Evolutionary conservation across 2,888 invertebrate species (phyloP).

Genomic region (Ochropleura plecta): DNA sequence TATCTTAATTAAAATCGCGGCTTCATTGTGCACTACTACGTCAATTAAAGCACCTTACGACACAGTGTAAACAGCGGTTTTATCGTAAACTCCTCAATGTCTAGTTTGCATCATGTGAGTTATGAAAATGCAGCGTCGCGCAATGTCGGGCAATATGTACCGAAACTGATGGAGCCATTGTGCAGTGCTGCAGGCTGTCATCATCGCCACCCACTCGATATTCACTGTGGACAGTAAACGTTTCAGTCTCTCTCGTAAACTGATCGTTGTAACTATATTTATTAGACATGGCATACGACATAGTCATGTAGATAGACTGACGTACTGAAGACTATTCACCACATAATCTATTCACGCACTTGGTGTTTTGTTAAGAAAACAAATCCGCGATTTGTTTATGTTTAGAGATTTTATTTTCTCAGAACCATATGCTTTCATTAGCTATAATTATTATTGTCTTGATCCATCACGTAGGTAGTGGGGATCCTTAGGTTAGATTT

Average conservation of each 20-base stretch:
- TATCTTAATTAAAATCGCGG: constrained; percentile 49
- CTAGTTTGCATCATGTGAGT: constrained; percentile 53
- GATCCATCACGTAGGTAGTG: not conserved
- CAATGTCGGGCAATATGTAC: constrained; percentile 26
- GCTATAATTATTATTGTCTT: not conserved
- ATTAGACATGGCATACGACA: not conserved
- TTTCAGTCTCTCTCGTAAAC: constrained; percentile 4
- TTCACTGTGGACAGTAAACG: not conserved
- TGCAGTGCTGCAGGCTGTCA: constrained; percentile 26
- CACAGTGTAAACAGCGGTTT: constrained; percentile 12
- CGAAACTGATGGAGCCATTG: constrained; percentile 35
- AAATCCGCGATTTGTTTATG: not conserved
- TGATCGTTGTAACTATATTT: not conserved
- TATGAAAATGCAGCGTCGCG: constrained; percentile 51
- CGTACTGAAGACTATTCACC: not conserved
- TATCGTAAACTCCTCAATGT: constrained; percentile 44
- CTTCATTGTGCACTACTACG: constrained; percentile 40
- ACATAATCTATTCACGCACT: not conserved
- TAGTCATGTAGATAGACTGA: no score
- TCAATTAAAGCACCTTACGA: constrained; percentile 40
- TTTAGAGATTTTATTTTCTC: not conserved
- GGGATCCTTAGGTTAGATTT: not conserved
- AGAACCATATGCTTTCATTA: not conserved
- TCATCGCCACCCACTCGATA: constrained; percentile 7
- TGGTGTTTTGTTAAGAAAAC: not conserved